Conservation (phyloP, 2,888 invertebrate genomes). For the Apamea sordens region DNA sequence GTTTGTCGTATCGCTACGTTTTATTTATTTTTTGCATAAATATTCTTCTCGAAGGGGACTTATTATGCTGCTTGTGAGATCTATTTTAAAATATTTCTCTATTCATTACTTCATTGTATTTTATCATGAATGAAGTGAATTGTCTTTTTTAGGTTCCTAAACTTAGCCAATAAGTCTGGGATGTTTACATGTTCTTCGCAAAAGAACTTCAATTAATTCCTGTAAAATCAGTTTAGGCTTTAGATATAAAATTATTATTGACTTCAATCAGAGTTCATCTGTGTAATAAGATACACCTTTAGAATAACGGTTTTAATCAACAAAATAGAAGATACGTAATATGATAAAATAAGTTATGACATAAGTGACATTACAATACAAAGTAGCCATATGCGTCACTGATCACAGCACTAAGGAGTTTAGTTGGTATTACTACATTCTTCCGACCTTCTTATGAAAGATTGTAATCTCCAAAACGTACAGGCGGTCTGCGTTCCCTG, state of each 20-base stretch:
- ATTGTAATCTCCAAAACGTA: too few species aligned
- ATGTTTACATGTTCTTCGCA: background rate
- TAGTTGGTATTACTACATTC: too few species aligned
- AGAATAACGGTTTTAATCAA: too few species aligned
- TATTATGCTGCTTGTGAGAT: background rate
- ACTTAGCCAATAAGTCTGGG: background rate
- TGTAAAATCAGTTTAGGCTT: background rate
- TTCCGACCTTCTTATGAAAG: too few species aligned
- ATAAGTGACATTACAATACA: too few species aligned
- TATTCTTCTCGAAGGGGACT: background rate
- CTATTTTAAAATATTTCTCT: constrained; percentile 2
- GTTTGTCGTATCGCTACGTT: background rate
- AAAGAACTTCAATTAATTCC: background rate
- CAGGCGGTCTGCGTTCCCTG: too few species aligned
- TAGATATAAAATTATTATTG: background rate
- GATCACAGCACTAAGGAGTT: too few species aligned
- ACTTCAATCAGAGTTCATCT: background rate
- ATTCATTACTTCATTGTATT: background rate
- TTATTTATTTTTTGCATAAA: background rate
- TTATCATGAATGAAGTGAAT: background rate
- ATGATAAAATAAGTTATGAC: too few species aligned
- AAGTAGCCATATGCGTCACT: too few species aligned
- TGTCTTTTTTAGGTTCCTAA: background rate
- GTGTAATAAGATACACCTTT: too few species aligned
- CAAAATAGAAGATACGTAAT: too few species aligned